Percentiles rank a stretch among this genome's conserved stretches.
These are phyloP conservation scores for Plagodis pulveraria DNA, from an alignment of 2,888 invertebrate genomes.

Conservation along the genomic window DNA sequence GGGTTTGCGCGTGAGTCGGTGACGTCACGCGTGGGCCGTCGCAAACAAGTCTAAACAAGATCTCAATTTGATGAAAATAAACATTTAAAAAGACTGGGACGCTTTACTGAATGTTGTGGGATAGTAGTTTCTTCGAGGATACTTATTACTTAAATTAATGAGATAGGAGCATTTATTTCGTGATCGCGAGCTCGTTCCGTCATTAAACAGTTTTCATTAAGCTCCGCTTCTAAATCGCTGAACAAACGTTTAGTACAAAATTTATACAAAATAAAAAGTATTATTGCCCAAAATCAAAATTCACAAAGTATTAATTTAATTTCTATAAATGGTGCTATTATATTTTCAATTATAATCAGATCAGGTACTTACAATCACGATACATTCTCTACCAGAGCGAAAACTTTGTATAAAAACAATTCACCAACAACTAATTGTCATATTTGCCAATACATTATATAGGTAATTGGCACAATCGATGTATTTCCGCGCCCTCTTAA, in stretches of 20 bases:
- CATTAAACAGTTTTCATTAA: conserved; percentile 46
- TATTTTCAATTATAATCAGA: conserved; percentile 51
- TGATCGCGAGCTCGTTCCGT: conserved; percentile 58
- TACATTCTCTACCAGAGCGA: conserved; percentile 37
- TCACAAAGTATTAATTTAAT: conserved; percentile 79
- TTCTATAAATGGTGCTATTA: conserved; percentile 68
- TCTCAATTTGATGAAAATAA: conserved; percentile 85
- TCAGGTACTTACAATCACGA: conserved; percentile 53
- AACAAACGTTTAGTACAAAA: conserved; percentile 80
- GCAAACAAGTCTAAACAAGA: conserved; percentile 82
- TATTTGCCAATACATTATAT: conserved; percentile 32
- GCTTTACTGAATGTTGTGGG: conserved; percentile 85
- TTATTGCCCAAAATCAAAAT: conserved; percentile 80
- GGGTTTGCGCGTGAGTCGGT: conserved; percentile 18
- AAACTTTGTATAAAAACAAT: conserved; percentile 24
- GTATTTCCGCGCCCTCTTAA: conserved; percentile 73
- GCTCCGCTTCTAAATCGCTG: conserved; percentile 64
- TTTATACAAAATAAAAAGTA: conserved; percentile 70
- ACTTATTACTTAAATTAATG: conserved; percentile 78
- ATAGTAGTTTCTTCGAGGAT: conserved; percentile 82
- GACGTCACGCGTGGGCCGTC: conserved; percentile 57
- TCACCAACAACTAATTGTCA: conserved; percentile 11
- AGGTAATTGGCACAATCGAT: conserved; percentile 63
- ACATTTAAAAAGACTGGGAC: conserved; percentile 84
- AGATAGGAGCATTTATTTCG: conserved; percentile 81